Conservation (phyloP, 2,113 vertebrate species). For the Suricata suricatta region DNA sequence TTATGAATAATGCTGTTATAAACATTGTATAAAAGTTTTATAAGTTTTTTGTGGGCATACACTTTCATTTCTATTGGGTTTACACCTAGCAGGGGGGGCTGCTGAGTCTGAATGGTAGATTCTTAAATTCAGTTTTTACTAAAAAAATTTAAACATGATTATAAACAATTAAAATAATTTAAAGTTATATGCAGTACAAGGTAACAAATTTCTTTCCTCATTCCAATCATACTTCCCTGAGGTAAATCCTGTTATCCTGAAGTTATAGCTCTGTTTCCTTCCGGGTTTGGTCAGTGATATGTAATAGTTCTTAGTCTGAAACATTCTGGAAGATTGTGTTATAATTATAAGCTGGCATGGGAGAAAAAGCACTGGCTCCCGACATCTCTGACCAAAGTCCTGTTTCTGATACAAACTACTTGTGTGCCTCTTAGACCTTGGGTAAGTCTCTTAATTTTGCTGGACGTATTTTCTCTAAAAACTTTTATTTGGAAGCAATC, state of each 20-base stretch:
- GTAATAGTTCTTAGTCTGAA: background rate
- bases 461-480: background rate
- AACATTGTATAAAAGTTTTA: background rate
- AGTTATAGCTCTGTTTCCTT: background rate
- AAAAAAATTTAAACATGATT: background rate
- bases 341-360: background rate
- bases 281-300: background rate
- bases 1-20: background rate
- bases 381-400: background rate
- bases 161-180: background rate
- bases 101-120: background rate
- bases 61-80: background rate
- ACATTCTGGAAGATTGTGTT: background rate
- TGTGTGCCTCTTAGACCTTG: background rate
- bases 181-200: background rate
- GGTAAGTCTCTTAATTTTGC: constrained; percentile 5
- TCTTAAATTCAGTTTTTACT: background rate
- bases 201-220: background rate
- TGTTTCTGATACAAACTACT: background rate
- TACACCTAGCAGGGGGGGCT: background rate
- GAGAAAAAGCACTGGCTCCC: background rate
- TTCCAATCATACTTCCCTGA: background rate
- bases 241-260: background rate
- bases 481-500: background rate
- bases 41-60: background rate